A percentile compares a stretch with the other conserved stretches of the same genome.
Conservation (phyloP, 2,888 invertebrate species). For the Prosapia bicincta region DNA sequence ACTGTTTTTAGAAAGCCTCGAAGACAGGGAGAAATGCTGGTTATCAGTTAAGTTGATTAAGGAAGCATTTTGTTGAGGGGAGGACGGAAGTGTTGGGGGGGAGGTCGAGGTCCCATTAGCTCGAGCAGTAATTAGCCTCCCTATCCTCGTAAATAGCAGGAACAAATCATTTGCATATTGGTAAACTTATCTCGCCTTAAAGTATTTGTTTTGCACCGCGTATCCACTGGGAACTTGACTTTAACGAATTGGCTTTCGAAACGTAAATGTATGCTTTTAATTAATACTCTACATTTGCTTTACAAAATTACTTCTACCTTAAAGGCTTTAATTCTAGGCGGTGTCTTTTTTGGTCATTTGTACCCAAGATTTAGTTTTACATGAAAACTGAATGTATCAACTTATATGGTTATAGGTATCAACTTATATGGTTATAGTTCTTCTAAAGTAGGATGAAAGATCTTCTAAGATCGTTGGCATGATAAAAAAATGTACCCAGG, state of each 20-base stretch:
- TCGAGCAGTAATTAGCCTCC: neutral
- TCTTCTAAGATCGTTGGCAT: too few species aligned
- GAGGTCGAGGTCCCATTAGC: neutral
- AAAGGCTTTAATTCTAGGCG: too few species aligned
- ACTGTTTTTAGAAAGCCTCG: neutral
- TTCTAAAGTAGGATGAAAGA: too few species aligned
- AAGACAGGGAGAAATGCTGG: neutral
- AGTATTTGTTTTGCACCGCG: neutral
- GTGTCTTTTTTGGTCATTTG: too few species aligned
- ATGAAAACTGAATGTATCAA: too few species aligned
- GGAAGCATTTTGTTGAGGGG: neutral
- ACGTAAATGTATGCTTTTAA: neutral
- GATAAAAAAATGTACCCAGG: too few species aligned
- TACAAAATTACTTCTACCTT: too few species aligned
- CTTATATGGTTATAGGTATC: too few species aligned
- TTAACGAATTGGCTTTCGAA: neutral
- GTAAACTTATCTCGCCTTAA: neutral
- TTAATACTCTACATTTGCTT: too few species aligned
- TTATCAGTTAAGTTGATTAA: slow-evolving; percentile 2
- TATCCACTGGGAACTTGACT: neutral
- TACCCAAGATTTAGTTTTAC: too few species aligned
- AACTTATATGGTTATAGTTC: too few species aligned
- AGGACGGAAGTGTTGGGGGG: neutral
- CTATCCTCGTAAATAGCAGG: neutral
- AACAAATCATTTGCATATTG: slow-evolving; percentile 2